Conservation (phyloP, 2,113 vertebrate genomes). For the Sapajus apella region DNA sequence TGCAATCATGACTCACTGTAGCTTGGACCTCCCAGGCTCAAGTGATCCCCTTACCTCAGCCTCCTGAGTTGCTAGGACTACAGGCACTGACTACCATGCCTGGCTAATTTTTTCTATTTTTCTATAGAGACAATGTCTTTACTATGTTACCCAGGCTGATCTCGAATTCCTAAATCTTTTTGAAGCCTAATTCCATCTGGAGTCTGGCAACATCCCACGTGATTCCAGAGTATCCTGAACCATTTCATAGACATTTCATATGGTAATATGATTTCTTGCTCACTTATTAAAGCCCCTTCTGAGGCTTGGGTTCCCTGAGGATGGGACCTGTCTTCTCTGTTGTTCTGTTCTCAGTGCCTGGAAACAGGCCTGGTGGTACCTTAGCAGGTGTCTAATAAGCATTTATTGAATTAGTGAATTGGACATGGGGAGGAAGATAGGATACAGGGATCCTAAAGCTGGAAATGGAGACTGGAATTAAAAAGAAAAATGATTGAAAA, state of each 20-base stretch:
- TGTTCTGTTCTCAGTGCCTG: not conserved
- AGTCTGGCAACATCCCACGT: fast-evolving
- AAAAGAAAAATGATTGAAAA: not conserved
- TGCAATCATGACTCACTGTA: too few relatives aligned
- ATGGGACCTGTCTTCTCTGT: not conserved
- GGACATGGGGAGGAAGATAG: not conserved
- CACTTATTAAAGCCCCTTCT: not conserved
- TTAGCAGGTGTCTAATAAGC: not conserved
- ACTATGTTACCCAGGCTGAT: too few relatives aligned
- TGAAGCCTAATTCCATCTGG: not conserved
- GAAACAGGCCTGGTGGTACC: not conserved
- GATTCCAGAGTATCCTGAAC: not conserved
- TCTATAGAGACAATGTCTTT: too few relatives aligned
- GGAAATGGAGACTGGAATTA: not conserved
- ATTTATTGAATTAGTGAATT: not conserved
- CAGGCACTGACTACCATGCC: too few relatives aligned
- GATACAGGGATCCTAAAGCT: not conserved
- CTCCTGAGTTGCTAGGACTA: too few relatives aligned
- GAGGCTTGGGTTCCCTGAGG: not conserved
- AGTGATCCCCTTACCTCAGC: too few relatives aligned
- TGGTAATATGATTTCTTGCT: not conserved
- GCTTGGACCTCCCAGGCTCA: too few relatives aligned
- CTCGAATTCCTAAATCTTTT: not conserved
- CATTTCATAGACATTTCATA: not conserved
- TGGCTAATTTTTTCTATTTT: too few relatives aligned